Evolutionary conservation across 2,113 vertebrate genomes (phyloP), one percentile per base, ranked within the genome.

Genomic region (Osmerus mordax): DNA sequence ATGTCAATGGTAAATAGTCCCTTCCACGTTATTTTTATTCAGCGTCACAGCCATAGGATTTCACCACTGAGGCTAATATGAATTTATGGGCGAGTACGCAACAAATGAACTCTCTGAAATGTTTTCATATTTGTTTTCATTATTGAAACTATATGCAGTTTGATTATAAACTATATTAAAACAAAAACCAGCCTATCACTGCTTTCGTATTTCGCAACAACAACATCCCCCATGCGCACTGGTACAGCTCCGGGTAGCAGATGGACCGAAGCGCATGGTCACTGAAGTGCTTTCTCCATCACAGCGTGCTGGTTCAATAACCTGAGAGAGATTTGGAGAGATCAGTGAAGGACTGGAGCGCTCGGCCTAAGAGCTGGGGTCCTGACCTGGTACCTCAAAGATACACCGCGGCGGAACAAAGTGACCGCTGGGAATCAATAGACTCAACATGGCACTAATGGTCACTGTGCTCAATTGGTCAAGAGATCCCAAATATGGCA

Each of bases 301-400:
- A 84, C 82, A 82, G 78, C 78, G 74, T 80, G 83, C 79, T 80
- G 76, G 83, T 88, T 91, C 87, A 90, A 89, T 88, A 84, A 85
- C 68, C 81, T 79, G 80, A 87, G 82, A 73, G 67, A 87, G 88
- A 89, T 81, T 80, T 85, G 79, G 69, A 85, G 90, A 90, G 89
- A 78, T 83, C 81, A 84, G 80, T 75, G 67, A 88, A 88, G 89
- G 88, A 81, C 87, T 82, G 51, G 73, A 78, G 83, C 61, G 79
- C 69, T 70, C 78, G 71, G 62, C 70, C 60, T 80, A 72, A 86
- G 78, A 84, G 81, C 59, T 53, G 64, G 71, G 88, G 86, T 91
- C 88, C 81, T 83, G 88, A 92, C 89, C 89, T 81, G 78, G 76
- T 81, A 86, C 83, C 85, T 81, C 82, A 82, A 59, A 79, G 77